Base-by-base conservation (phyloP, 2,113 vertebrate species). In the Mellivora capensis region DNA sequence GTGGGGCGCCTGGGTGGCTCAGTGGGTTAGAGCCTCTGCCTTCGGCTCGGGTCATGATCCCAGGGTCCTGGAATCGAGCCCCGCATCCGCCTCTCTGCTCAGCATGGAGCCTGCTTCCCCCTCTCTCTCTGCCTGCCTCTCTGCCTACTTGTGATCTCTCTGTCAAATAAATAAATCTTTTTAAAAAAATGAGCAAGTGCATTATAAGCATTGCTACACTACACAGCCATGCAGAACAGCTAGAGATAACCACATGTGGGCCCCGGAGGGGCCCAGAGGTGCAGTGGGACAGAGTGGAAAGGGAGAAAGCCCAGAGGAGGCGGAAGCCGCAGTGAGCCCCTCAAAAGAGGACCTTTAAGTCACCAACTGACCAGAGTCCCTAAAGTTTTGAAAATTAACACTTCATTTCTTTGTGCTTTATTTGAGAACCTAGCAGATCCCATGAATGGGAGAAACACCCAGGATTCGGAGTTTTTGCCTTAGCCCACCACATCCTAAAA, bases 231-330 rank as follows among this genome's bases (percentile, higher is more conserved):
- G 39, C 14, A 77, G 64, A 27, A 47, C 31, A 62, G 57, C 57
- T 80, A 44, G 34, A 39, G 64, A 49, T 3, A 52, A 74, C 11
- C 6, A 6, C 54, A 4, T 9, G 13, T 4, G 3, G 34, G 37
- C 54, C 69, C 18, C 25, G n/a, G 42, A 62, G 37, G 4, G 42
- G 67, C 9, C 1, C 42, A 37, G 6, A 0, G 6, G 25, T 0
- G 1, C 13, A 12, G 44, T 0, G 11, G 69, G 25, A 54, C 23
- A 14, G 23, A 29, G 37, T 0, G 11, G 11, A 69, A n/a, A 31
- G 44, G 47, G 62, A 89, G n/a, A 23, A 47, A 57, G 67, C 37
- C 49, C 34, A 3, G 15, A 10, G 11, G 71, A 54, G 42, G 42
- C 69, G 34, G 52, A 8, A 72, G 47, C 31, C 18, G 14, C 11